Percentiles rank a stretch among this genome's conserved stretches.
phyloP scores from a whole-genome alignment of 2,888 invertebrate species.

The Crioceris asparagi region DNA sequence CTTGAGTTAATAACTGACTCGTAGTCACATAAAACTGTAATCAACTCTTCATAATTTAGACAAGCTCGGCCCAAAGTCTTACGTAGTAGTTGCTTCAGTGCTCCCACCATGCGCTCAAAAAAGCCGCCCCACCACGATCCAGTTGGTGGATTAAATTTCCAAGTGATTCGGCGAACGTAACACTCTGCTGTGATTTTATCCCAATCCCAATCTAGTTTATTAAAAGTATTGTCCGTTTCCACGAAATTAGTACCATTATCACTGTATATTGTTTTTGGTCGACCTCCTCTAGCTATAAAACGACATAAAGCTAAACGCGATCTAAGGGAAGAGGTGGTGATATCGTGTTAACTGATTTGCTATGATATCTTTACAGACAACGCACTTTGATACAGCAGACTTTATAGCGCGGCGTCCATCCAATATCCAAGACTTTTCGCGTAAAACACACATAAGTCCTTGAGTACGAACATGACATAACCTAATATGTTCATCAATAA shows the following conservation, averaged over 20 bases:
- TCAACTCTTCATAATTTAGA: slow-evolving; percentile 21
- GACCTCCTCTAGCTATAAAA: slow-evolving; percentile 27
- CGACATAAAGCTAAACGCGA: slow-evolving; percentile 23
- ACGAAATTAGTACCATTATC: slow-evolving; percentile 11
- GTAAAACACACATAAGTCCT: too few species aligned
- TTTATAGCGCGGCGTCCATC: too few species aligned
- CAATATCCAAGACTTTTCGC: too few species aligned
- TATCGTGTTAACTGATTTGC: not conserved
- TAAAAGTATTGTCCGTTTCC: slow-evolving; percentile 7
- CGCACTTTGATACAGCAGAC: too few species aligned
- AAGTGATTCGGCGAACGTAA: slow-evolving; percentile 16
- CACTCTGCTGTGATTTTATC: slow-evolving; percentile 14
- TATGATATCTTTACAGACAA: slow-evolving; percentile 3
- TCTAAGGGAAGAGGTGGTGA: slow-evolving; percentile 4
- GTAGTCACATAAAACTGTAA: too few species aligned
- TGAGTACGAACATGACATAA: too few species aligned
- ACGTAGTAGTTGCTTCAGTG: too few species aligned
- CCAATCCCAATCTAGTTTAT: slow-evolving; percentile 10
- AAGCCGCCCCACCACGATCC: too few species aligned
- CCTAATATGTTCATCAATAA: too few species aligned
- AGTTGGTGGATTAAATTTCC: too few species aligned
- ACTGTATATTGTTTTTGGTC: slow-evolving; percentile 13
- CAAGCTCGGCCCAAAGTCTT: slow-evolving; percentile 28
- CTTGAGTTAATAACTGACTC: too few species aligned
- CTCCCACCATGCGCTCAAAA: too few species aligned